Evolutionary conservation across 2,797 vertebrate genomes (phyloP).

Genomic region (Darevskia nairensis): DNA sequence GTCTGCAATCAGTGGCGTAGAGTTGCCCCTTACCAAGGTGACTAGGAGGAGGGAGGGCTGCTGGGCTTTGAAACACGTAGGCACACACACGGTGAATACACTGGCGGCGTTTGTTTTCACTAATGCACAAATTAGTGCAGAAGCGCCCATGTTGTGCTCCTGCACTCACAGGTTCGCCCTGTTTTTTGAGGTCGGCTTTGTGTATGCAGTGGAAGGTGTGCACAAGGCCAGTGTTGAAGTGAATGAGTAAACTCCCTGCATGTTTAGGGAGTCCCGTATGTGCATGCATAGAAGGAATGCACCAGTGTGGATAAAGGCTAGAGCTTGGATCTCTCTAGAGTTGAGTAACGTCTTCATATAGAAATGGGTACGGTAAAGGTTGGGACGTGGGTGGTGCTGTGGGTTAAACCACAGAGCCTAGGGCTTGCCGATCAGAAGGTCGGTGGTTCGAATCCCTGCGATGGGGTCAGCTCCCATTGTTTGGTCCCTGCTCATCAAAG

Average conservation of each 20-base stretch:
- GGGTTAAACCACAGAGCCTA: no score
- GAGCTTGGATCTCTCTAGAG: not conserved
- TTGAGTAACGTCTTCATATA: not conserved
- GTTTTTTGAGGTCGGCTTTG: not conserved
- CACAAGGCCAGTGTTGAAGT: not conserved
- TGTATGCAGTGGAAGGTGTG: not conserved
- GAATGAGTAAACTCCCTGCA: not conserved
- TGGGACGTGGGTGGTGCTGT: no score
- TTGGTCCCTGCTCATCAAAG: no score
- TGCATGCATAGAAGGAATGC: not conserved
- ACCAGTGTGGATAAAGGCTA: not conserved
- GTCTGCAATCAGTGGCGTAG: constrained; percentile 87
- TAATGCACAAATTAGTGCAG: not conserved
- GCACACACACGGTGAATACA: no score
- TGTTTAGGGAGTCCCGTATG: not conserved
- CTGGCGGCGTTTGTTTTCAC: not conserved
- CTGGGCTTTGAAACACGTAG: not conserved
- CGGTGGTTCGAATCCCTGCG: no score
- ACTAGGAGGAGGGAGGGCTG: not conserved
- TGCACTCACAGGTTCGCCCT: not conserved
- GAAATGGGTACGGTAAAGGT: no score
- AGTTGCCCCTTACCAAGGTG: constrained; percentile 94
- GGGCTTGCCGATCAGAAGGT: no score
- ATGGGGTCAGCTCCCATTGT: no score
- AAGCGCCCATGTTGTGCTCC: not conserved